Evolutionary conservation across 2,888 invertebrate species (phyloP), one percentile per base, ranked within the genome.

Genomic region (Callinectes sapidus): DNA sequence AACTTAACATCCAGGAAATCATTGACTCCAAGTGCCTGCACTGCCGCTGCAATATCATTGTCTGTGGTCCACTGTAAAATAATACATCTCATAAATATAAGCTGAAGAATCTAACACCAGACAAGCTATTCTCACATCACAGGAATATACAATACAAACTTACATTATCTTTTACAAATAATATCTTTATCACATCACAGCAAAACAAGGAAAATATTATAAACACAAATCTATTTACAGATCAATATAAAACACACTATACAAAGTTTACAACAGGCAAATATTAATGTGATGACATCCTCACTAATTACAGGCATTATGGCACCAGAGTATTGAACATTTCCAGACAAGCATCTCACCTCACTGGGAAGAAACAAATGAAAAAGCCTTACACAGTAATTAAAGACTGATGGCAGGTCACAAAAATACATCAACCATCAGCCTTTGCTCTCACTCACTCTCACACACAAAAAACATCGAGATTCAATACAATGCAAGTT

Each of bases 1-100:
- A 99, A 99, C 96, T 99, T 99, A 71, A 99, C 99, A 96, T 99
- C 99, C 95, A 99, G 97, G 95, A 99, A 97, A 96, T 99, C 99
- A 92, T 97, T 97, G 10, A 99, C 98, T 89, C 99, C 99, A 95
- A 98, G 97, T 95, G 97, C 97, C 91, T 97, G 97, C 94, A 99
- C 97, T n/a, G 98, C 97, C 96, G 98, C 98, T 90, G 98, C 97
- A 95, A 99, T 97, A 95, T 99, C 99, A 96, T 98, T 98, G 96
- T 99, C 99, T 94, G 99, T 99, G 91, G 99, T 99, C 99, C 99
- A 99, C 99, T 95, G 94, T 77, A 94, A 93, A 87, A 77, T 55
- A 94, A 32, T 28, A 89, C 35, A 61, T 18, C 55, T 23, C 6
- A 71, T 55, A 92, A 32, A 42, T 54, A 71, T n/a, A 71, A 18